Percentiles rank a stretch among this genome's conserved stretches.
These are phyloP conservation scores for Stegastes partitus DNA, from an alignment of 2,113 vertebrate species.

Conservation along the genomic window DNA sequence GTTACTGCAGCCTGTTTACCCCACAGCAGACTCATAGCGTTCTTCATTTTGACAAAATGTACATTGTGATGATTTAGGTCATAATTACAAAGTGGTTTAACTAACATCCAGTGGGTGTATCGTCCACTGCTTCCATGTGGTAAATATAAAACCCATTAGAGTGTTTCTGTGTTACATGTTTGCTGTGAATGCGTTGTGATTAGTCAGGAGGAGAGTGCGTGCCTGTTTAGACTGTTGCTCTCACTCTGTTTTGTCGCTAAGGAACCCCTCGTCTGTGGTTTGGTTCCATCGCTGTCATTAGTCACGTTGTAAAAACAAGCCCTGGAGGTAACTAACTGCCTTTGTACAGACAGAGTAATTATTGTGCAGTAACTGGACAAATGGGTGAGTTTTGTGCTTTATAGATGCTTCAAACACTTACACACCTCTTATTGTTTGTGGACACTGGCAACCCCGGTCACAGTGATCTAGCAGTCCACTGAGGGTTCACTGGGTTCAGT, in stretches of 20 bases:
- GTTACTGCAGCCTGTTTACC: no score
- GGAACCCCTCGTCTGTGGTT: constrained; percentile 44
- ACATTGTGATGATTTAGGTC: neutral
- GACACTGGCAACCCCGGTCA: neutral
- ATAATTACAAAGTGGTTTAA: neutral
- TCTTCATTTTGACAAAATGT: neutral
- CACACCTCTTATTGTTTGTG: constrained; percentile 17
- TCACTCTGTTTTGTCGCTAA: constrained; percentile 51
- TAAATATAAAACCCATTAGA: neutral
- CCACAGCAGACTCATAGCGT: neutral
- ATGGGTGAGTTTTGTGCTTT: neutral
- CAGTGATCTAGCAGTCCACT: neutral
- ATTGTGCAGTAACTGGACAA: neutral
- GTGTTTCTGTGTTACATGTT: neutral
- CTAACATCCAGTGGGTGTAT: neutral
- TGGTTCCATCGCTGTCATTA: neutral
- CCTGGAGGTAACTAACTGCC: neutral
- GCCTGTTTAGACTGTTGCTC: constrained; percentile 28
- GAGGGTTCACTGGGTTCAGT: constrained; percentile 18
- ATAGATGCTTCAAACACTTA: neutral
- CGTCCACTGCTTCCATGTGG: neutral
- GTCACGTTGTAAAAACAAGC: neutral
- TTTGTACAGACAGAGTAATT: neutral
- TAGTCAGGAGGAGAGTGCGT: constrained; percentile 13
- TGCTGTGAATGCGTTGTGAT: neutral